phyloP scores from a whole-genome alignment of 30 jellyfish, hydroid and myxozoan genomes.

The Nemopilema nomurai region DNA sequence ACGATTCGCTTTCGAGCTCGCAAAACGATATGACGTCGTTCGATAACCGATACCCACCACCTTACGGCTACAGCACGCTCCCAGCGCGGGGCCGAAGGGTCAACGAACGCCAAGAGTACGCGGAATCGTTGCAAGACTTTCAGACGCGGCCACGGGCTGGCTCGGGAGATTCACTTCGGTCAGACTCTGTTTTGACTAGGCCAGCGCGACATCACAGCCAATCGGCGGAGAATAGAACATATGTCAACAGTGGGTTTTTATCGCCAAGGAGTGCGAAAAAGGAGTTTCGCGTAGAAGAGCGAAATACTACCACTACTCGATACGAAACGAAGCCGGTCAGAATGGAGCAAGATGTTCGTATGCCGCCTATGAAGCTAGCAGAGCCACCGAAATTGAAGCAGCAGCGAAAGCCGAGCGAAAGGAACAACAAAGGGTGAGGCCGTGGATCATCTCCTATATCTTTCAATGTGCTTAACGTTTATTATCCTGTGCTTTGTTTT shows the following conservation, averaged over 20 bases:
- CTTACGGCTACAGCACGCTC: conserved; percentile 40
- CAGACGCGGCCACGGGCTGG: conserved; percentile 69
- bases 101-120: conserved; percentile 54
- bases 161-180: conserved; percentile 77
- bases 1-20: conserved; percentile 66
- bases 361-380: background rate
- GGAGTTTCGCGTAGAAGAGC: conserved; percentile 24
- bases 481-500: no score
- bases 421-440: conserved; percentile 57
- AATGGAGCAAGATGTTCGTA: conserved; percentile 20
- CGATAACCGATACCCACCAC: conserved; percentile 29
- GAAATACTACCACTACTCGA: conserved; percentile 12
- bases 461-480: no score
- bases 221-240: conserved; percentile 18
- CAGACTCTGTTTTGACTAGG: conserved; percentile 74
- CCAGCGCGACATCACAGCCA: conserved; percentile 45
- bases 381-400: conserved; percentile 47
- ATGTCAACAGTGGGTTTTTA: conserved; percentile 45
- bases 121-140: conserved; percentile 82
- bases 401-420: conserved; percentile 36
- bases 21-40: conserved; percentile 53
- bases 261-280: conserved; percentile 34
- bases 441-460: background rate
- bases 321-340: conserved; percentile 18
- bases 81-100: conserved; percentile 41